phyloP scores from a whole-genome alignment of 2,888 invertebrate species.

The Baccha elongata region DNA sequence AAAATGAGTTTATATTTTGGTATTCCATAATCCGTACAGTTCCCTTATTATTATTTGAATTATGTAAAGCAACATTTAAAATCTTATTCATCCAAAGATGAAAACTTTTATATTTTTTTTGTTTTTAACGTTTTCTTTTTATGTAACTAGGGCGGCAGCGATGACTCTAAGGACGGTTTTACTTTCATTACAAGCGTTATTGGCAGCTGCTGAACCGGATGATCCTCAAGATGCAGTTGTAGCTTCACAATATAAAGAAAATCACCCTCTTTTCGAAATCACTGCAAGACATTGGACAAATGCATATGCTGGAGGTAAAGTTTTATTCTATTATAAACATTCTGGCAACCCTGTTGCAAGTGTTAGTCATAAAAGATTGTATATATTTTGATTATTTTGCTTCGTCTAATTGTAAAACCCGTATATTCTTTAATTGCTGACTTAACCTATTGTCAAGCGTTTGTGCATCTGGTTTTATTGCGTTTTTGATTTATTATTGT shows the following conservation, averaged over 20 bases:
- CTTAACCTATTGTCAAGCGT: too few species aligned
- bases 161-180: constrained; percentile 98
- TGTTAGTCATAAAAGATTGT: too few species aligned
- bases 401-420: too few species aligned
- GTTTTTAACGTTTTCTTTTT: constrained; percentile 44
- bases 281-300: constrained; percentile 99
- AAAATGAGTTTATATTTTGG: too few species aligned
- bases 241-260: constrained; percentile 97
- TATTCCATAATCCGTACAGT: too few species aligned
- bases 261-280: constrained; percentile 91
- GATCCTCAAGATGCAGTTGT: constrained; percentile 99
- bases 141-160: constrained; percentile 93
- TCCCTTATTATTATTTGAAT: too few species aligned
- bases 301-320: constrained; percentile 92
- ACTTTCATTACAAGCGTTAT: constrained; percentile 96
- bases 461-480: too few species aligned
- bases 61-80: too few species aligned
- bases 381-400: too few species aligned
- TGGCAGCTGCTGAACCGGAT: constrained; percentile 96
- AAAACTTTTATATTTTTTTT: not conserved
- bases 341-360: too few species aligned
- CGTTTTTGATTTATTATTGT: too few species aligned
- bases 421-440: too few species aligned
- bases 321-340: not conserved
- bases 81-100: not conserved